phyloP scores from a whole-genome alignment of 2,888 invertebrate genomes.

The Pseudanteris insignis region DNA sequence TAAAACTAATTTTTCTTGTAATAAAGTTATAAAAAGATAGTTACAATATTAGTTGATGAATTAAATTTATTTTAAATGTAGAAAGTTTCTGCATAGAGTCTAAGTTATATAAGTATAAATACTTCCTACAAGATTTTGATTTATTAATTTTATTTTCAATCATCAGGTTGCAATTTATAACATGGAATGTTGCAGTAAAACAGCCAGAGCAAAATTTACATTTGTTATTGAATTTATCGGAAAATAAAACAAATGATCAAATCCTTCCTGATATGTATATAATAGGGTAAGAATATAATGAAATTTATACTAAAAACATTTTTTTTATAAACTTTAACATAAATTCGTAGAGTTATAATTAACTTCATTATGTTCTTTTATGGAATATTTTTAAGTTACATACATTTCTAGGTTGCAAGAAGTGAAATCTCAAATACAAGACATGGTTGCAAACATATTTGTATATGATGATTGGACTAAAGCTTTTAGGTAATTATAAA shows the following conservation, averaged over 20 bases:
- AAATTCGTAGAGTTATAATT: too few species aligned
- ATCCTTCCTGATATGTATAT: conserved; percentile 85
- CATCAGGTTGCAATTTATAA: conserved; percentile 83
- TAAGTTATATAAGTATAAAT: background rate
- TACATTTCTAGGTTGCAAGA: conserved; percentile 78
- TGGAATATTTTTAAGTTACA: too few species aligned
- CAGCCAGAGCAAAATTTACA: conserved; percentile 79
- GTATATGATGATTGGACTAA: conserved; percentile 89
- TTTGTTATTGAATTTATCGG: conserved; percentile 76
- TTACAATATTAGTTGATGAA: too few species aligned
- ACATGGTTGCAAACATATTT: conserved; percentile 81
- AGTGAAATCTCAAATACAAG: conserved; percentile 87
- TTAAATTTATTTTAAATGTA: too few species aligned
- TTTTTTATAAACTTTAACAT: too few species aligned
- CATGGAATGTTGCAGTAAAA: conserved; percentile 91
- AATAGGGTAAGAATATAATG: conserved; percentile 72
- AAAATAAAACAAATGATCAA: conserved; percentile 66
- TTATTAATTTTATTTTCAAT: conserved; percentile 60
- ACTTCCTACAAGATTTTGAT: background rate
- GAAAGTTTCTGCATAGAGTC: too few species aligned
- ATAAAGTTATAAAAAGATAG: too few species aligned
- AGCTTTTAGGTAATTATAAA: conserved; percentile 70
- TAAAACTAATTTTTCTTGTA: too few species aligned
- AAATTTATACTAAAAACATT: too few species aligned
- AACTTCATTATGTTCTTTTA: too few species aligned